Percentiles rank a stretch among this genome's conserved stretches.
Conservation (phyloP, 2,797 vertebrate species). For the Labeo calbasu region DNA sequence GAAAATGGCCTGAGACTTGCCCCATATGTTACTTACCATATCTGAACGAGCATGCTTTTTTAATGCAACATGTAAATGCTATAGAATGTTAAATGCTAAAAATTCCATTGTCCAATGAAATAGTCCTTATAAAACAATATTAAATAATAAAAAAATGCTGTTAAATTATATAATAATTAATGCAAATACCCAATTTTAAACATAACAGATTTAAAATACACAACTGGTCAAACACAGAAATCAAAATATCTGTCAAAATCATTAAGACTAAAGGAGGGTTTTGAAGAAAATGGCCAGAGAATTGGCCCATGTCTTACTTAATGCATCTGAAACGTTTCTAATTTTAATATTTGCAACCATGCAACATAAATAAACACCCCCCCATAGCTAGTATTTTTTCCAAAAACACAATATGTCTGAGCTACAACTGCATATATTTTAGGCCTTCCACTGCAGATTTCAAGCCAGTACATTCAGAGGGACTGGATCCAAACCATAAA, state of each 20-base stretch:
- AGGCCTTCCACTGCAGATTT: not conserved
- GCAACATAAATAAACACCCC: no score
- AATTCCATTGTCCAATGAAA: not conserved
- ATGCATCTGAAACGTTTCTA: no score
- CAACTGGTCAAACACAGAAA: not conserved
- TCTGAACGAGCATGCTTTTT: not conserved
- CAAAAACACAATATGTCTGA: not conserved
- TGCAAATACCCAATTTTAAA: not conserved
- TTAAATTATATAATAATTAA: not conserved
- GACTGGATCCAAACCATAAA: not conserved
- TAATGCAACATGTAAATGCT: not conserved
- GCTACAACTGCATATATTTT: not conserved
- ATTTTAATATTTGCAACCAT: no score
- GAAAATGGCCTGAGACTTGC: not conserved
- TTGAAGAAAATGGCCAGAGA: not conserved
- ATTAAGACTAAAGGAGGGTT: no score
- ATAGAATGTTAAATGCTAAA: no score
- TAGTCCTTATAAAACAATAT: not conserved
- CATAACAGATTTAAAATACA: not conserved
- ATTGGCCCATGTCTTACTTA: not conserved
- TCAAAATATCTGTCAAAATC: not conserved
- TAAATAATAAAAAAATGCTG: not conserved
- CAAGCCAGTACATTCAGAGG: constrained; percentile 1
- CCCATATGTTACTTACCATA: not conserved
- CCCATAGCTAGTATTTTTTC: not conserved